Conservation (phyloP, 1,140 invertebrate genomes). For the Daktulosphaira vitifoliae region DNA sequence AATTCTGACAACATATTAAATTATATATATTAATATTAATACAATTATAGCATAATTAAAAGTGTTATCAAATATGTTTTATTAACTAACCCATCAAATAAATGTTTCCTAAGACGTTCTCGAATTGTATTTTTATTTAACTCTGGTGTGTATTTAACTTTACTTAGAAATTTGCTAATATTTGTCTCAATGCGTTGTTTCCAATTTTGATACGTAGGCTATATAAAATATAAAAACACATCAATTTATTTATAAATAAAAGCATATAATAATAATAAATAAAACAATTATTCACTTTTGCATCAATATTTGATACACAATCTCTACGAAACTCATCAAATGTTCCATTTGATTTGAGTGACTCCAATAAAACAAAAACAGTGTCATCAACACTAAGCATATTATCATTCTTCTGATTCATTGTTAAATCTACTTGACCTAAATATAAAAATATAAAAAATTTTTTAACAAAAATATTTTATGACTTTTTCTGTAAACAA, state of each 20-base stretch:
- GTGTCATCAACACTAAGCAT: not conserved
- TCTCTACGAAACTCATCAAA: slow-evolving; percentile 20
- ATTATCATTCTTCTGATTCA: not conserved
- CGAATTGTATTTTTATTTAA: slow-evolving; percentile 14
- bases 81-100: slow-evolving; percentile 22
- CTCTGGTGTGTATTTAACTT: not conserved
- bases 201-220: slow-evolving; percentile 19
- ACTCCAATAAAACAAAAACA: not conserved
- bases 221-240: not conserved
- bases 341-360: slow-evolving; percentile 19
- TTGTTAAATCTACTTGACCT: too few relatives aligned
- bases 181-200: slow-evolving; percentile 20
- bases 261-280: not conserved
- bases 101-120: slow-evolving; percentile 18
- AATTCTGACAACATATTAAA: too few relatives aligned
- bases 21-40: too few relatives aligned
- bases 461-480: too few relatives aligned
- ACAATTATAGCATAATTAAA: too few relatives aligned
- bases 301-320: slow-evolving; percentile 18
- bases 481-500: too few relatives aligned
- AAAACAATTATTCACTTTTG: slow-evolving; percentile 1
- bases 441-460: too few relatives aligned
- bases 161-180: slow-evolving; percentile 7
- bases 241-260: not conserved
- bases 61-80: too few relatives aligned